These are phyloP conservation scores for Chaetura pelagica DNA, from an alignment of 2,113 vertebrate species.

Conservation along the genomic window DNA sequence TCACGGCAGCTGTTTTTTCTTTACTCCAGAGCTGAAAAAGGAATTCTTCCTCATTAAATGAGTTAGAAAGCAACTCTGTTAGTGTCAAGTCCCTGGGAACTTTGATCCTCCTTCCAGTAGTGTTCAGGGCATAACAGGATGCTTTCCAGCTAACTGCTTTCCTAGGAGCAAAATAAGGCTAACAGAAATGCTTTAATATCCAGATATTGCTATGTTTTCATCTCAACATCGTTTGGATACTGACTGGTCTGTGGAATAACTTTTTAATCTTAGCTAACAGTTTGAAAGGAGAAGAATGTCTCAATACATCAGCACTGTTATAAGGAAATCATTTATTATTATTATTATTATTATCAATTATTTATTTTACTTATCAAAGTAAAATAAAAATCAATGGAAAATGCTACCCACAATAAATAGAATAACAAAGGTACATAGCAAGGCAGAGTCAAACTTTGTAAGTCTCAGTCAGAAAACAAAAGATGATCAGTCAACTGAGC, in stretches of 20 bases:
- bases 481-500: neutral
- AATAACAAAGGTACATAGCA: neutral
- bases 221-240: neutral
- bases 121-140: neutral
- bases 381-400: neutral
- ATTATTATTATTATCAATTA: too few species aligned
- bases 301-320: neutral
- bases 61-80: slow-evolving; percentile 28
- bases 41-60: slow-evolving; percentile 62
- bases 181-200: neutral
- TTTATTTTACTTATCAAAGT: too few species aligned
- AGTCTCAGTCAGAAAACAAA: neutral
- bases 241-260: neutral
- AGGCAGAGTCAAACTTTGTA: neutral
- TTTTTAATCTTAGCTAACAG: neutral
- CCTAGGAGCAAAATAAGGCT: neutral
- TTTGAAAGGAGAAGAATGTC: neutral
- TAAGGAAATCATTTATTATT: neutral
- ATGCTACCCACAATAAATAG: accelerated
- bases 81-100: slow-evolving; percentile 42
- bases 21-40: slow-evolving; percentile 30
- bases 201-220: neutral
- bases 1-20: slow-evolving; percentile 31
- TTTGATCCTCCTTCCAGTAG: neutral
- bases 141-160: neutral